Percentiles rank a stretch among this genome's conserved stretches.
Conservation (phyloP, 2,888 invertebrate species). For the Coremacera marginata region DNA sequence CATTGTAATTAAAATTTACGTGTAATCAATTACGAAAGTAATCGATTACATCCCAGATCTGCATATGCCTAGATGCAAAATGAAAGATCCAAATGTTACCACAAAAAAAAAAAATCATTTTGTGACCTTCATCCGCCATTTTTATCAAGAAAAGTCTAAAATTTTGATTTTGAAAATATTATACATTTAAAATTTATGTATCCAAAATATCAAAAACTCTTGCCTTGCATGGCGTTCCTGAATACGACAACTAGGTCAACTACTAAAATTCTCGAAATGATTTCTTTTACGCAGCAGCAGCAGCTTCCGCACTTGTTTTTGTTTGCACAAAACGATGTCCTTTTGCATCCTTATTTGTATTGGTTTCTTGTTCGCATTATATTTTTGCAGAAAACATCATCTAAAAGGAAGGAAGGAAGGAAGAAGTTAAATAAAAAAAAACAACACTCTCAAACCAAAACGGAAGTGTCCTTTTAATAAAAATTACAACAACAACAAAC, state of each 20-base stretch:
- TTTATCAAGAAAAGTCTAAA: too few relatives aligned
- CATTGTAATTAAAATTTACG: too few relatives aligned
- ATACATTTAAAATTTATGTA: too few relatives aligned
- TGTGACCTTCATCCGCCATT: too few relatives aligned
- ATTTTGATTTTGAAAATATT: too few relatives aligned
- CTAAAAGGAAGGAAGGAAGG: too few relatives aligned
- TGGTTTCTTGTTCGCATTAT: neutral
- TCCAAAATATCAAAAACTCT: neutral
- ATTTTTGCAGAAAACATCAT: neutral
- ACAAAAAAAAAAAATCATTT: too few relatives aligned
- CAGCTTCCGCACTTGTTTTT: conserved; percentile 19
- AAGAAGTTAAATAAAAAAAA: too few relatives aligned
- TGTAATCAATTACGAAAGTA: too few relatives aligned
- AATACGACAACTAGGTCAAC: neutral
- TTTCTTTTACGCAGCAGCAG: neutral
- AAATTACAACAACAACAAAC: neutral
- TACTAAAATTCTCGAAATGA: neutral
- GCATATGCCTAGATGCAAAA: too few relatives aligned
- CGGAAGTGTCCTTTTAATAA: conserved; percentile 30
- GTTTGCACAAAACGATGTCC: conserved; percentile 3
- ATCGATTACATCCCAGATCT: too few relatives aligned
- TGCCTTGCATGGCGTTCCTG: neutral
- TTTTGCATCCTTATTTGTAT: conserved; percentile 25
- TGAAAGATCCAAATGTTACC: too few relatives aligned
- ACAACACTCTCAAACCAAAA: neutral